phyloP scores from a whole-genome alignment of 1,140 invertebrate genomes.

The Trinorchestia longiramus region DNA sequence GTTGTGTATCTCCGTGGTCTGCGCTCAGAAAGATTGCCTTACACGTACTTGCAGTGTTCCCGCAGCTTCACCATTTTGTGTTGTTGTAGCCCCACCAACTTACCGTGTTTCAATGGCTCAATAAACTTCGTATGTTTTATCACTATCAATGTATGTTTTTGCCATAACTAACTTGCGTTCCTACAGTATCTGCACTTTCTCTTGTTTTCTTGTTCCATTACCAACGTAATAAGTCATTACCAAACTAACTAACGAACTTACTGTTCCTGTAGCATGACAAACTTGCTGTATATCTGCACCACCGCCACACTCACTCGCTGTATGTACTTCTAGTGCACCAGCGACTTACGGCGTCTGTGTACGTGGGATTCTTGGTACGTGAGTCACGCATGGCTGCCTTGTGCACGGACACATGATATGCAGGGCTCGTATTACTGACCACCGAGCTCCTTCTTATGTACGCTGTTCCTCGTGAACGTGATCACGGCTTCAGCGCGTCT shows the following conservation, averaged over 20 bases:
- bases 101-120: background rate
- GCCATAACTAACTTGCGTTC: background rate
- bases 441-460: background rate
- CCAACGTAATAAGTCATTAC: background rate
- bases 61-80: background rate
- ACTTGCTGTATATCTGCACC: background rate
- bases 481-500: background rate
- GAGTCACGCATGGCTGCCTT: background rate
- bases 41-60: background rate
- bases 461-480: background rate
- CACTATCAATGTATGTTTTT: too few species aligned
- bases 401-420: background rate
- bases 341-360: background rate
- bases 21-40: background rate
- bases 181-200: background rate
- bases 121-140: background rate
- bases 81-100: background rate
- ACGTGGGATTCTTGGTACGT: slow-evolving; percentile 1
- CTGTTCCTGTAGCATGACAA: background rate
- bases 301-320: too few species aligned
- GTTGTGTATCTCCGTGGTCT: background rate
- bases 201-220: background rate
- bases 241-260: too few species aligned
- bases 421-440: background rate
- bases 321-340: background rate